Evolutionary conservation across 2,888 invertebrate genomes (phyloP), one percentile per base, ranked within the genome.

Genomic region (Sclerodermus sp.): DNA sequence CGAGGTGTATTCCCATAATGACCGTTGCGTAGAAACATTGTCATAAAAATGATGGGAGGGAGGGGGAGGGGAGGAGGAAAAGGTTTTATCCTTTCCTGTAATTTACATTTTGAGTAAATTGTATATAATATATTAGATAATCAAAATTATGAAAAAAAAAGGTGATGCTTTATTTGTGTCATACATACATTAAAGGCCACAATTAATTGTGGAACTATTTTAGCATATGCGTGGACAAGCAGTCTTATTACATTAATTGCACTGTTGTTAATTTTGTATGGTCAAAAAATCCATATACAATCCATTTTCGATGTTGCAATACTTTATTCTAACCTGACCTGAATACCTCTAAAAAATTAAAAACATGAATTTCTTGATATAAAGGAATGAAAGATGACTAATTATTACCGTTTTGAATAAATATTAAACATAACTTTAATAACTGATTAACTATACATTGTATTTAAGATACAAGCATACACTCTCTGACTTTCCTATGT

Each of bases 111-210:
- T 14, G 23, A 29, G 12, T 13, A 13, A 6, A 42, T 29, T 60
- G 55, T 60, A 60, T 49, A 62, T 63, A 57, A 47, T 51, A 48
- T 49, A 63, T 62, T 62, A 63, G 63, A 51, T 63, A 62, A 62
- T 58, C 64, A 54, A 62, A 63, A 63, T 62, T 60, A 55, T 55
- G 58, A 43, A 52, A 59, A 58, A 55, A 42, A 30, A 13, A n/a
- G n/a, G n/a, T n/a, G n/a, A n/a, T n/a, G n/a, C n/a, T n/a, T n/a
- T n/a, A n/a, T n/a, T n/a, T n/a, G n/a, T n/a, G n/a, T n/a, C n/a
- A n/a, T n/a, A n/a, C n/a, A n/a, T n/a, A n/a, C n/a, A n/a, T n/a
- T n/a, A n/a, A n/a, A n/a, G n/a, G n/a, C n/a, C n/a, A n/a, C n/a
- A n/a, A n/a, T n/a, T n/a, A n/a, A n/a, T n/a, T n/a, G n/a, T n/a